Conservation (phyloP, 2,797 vertebrate species). For the Nannoperca australis region DNA sequence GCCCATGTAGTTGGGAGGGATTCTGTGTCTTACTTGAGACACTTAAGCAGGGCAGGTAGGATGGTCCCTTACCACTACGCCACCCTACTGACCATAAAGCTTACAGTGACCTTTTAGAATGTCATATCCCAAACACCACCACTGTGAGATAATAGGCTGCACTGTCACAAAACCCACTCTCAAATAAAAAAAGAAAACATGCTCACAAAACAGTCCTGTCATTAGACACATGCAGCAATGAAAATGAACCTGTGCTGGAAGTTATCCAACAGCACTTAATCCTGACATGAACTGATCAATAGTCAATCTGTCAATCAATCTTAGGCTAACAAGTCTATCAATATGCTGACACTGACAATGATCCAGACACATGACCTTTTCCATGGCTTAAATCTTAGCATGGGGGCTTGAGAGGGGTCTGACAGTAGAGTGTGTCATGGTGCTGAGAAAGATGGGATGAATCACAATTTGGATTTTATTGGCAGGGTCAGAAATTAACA, state of each 20-base stretch:
- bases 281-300: conserved; percentile 61
- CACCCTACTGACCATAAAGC: conserved; percentile 54
- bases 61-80: conserved; percentile 33
- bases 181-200: conserved; percentile 13
- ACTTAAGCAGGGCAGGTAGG: conserved; percentile 57
- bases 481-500: conserved; percentile 71
- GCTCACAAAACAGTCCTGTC: conserved; percentile 1
- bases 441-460: conserved; percentile 58
- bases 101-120: conserved; percentile 71
- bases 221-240: neutral
- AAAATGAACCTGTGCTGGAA: conserved; percentile 31
- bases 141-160: conserved; percentile 62
- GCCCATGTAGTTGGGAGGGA: conserved; percentile 42
- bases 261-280: conserved; percentile 42
- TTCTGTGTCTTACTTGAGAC: conserved; percentile 42
- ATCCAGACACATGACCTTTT: conserved; percentile 83
- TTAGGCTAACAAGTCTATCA: conserved; percentile 76
- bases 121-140: conserved; percentile 64
- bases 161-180: conserved; percentile 40
- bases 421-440: conserved; percentile 36
- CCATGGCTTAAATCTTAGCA: conserved; percentile 76
- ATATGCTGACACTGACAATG: conserved; percentile 78
- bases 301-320: conserved; percentile 77
- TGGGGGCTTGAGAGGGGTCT: conserved; percentile 54
- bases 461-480: conserved; percentile 77